Conservation (phyloP, 2,888 invertebrate species). For the Hymenopus coronatus region DNA sequence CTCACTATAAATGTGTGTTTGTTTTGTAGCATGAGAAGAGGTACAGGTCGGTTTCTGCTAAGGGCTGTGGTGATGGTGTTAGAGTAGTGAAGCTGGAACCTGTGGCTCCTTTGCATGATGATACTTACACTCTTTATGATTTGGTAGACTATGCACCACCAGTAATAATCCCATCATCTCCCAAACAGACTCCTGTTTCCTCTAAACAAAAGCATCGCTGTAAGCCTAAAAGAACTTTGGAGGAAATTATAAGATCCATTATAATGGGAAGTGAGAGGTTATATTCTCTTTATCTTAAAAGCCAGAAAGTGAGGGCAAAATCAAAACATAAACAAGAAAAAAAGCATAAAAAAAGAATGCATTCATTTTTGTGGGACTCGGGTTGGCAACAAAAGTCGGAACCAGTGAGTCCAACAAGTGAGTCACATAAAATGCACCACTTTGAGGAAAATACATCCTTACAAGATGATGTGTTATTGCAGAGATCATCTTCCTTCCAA, state of each 20-base stretch:
- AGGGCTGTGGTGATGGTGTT: slow-evolving; percentile 12
- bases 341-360: slow-evolving; percentile 27
- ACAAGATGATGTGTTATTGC: neutral
- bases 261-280: slow-evolving; percentile 47
- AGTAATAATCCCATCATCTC: neutral
- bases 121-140: neutral
- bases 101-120: slow-evolving; percentile 19
- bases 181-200: neutral
- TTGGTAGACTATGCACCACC: neutral
- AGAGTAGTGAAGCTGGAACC: slow-evolving; percentile 14
- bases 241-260: slow-evolving; percentile 44
- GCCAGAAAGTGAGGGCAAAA: neutral
- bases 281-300: slow-evolving; percentile 33
- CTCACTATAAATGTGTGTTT: neutral
- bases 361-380: slow-evolving; percentile 39
- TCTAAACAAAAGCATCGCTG: neutral
- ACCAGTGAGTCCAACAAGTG: slow-evolving; percentile 11
- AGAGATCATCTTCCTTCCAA: neutral
- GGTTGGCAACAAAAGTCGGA: slow-evolving; percentile 31
- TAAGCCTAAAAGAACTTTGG: slow-evolving; percentile 36
- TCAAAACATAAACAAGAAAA: slow-evolving; percentile 13
- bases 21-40: slow-evolving; percentile 8
- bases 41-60: slow-evolving; percentile 1
- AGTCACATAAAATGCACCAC: neutral
- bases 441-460: neutral